A percentile compares a stretch with the other conserved stretches of the same genome.
phyloP scores from a whole-genome alignment of 2,113 vertebrate species.

The Rafetus swinhoei region DNA sequence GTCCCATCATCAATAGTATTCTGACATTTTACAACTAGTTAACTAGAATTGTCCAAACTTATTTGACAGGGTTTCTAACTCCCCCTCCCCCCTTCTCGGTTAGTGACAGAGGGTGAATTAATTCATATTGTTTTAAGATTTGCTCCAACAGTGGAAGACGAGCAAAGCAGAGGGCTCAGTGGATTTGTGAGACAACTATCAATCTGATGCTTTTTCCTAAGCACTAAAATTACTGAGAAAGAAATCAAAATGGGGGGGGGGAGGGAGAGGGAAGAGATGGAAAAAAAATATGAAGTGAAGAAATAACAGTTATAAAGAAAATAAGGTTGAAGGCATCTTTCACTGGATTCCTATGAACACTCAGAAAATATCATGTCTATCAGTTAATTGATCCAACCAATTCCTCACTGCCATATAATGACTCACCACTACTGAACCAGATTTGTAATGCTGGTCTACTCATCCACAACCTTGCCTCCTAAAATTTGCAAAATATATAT shows the following conservation, averaged over 20 bases:
- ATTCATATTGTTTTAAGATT: not conserved
- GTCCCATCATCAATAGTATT: not conserved
- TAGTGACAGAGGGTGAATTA: not conserved
- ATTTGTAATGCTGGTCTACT: not conserved
- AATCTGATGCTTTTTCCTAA: not conserved
- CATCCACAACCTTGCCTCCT: not conserved
- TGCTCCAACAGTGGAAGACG: not conserved
- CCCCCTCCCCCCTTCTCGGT: not conserved
- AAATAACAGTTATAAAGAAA: not conserved
- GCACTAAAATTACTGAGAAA: not conserved
- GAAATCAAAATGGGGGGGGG: not conserved
- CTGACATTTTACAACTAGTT: not conserved
- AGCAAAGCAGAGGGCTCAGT: not conserved
- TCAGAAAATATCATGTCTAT: not conserved
- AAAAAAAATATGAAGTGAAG: not conserved
- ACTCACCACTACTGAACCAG: not conserved
- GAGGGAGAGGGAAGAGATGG: not conserved
- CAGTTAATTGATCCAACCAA: slow-evolving; percentile 4
- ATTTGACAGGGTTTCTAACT: not conserved
- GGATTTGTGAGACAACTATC: not conserved
- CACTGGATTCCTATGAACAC: not conserved
- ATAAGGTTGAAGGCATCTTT: not conserved
- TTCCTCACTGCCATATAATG: not conserved
- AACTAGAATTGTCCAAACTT: not conserved
- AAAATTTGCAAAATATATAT: not conserved